phyloP scores from a whole-genome alignment of 2,797 vertebrate species.

The Lutjanus campechanus region DNA sequence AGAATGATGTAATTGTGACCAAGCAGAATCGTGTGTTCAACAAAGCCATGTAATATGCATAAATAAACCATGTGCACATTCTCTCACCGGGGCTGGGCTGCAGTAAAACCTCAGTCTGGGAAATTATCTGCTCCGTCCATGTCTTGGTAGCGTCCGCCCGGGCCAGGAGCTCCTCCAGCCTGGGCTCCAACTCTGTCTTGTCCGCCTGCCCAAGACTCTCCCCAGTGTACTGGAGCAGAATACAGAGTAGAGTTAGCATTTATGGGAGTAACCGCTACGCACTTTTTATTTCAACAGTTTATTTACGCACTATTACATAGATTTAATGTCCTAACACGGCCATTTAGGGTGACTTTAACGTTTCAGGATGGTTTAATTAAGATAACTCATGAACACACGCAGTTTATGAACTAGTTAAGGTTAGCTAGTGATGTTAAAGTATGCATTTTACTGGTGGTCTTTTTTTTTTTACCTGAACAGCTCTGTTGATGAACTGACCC shows the following conservation, averaged over 20 bases:
- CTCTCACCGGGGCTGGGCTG: constrained; percentile 95
- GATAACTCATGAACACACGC: background rate
- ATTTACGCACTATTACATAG: background rate
- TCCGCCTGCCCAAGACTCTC: constrained; percentile 95
- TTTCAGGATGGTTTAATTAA: background rate
- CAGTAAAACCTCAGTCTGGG: constrained; percentile 94
- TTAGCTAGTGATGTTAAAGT: no score
- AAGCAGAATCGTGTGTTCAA: no score
- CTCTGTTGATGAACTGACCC: constrained; percentile 93
- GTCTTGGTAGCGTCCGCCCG: constrained; percentile 93
- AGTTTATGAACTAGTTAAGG: background rate
- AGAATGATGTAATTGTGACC: no score
- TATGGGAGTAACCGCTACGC: no score
- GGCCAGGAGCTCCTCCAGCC: constrained; percentile 92
- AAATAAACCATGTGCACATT: background rate
- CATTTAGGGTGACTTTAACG: no score
- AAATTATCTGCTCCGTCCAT: constrained; percentile 95
- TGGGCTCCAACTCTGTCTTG: constrained; percentile 92
- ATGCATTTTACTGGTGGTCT: background rate
- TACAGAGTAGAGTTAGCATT: no score
- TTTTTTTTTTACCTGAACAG: constrained; percentile 88
- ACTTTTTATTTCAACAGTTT: background rate
- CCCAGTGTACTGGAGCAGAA: constrained; percentile 90
- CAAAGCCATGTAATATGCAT: background rate
- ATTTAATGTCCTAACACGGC: background rate